phyloP scores from a whole-genome alignment of 2,797 vertebrate species.

The Clarias fuscus region DNA sequence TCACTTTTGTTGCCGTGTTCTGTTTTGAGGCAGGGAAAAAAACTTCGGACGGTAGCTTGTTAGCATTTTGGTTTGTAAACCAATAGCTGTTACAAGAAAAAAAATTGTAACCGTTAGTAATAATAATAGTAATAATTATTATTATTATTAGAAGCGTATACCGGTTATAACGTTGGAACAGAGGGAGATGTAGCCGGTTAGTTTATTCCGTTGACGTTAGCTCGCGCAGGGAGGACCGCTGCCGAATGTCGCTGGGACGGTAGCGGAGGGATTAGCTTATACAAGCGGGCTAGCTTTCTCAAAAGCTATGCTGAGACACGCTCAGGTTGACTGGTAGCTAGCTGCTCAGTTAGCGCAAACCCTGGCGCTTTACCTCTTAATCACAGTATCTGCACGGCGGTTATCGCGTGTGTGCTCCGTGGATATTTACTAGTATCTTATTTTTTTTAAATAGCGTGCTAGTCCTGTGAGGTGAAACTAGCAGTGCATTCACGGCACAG shows the following conservation, averaged over 20 bases:
- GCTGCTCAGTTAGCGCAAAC: slow-evolving; percentile 7
- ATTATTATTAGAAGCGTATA: background rate
- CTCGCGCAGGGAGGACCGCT: slow-evolving; percentile 20
- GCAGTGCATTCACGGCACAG: background rate
- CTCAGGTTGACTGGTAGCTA: slow-evolving; percentile 34
- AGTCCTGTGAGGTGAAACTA: background rate
- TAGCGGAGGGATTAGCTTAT: slow-evolving; percentile 52
- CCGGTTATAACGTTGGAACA: slow-evolving; percentile 2
- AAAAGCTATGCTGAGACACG: slow-evolving; percentile 52
- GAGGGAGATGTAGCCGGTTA: slow-evolving; percentile 50
- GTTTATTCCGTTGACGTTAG: slow-evolving; percentile 17
- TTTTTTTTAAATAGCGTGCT: background rate
- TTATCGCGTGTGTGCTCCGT: background rate
- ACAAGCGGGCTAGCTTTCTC: slow-evolving; percentile 31
- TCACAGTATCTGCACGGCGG: background rate
- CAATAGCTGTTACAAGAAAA: background rate
- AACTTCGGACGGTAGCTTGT: slow-evolving; percentile 43
- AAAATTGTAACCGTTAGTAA: background rate
- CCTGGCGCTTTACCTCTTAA: background rate
- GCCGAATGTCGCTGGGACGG: slow-evolving; percentile 52
- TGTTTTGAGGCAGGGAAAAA: slow-evolving; percentile 57
- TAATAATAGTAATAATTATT: background rate
- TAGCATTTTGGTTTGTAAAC: slow-evolving; percentile 36
- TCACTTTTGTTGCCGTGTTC: slow-evolving; percentile 23
- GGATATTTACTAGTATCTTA: background rate